Conservation (phyloP, 2,888 invertebrate species). For the Neoitamus cyanurus region DNA sequence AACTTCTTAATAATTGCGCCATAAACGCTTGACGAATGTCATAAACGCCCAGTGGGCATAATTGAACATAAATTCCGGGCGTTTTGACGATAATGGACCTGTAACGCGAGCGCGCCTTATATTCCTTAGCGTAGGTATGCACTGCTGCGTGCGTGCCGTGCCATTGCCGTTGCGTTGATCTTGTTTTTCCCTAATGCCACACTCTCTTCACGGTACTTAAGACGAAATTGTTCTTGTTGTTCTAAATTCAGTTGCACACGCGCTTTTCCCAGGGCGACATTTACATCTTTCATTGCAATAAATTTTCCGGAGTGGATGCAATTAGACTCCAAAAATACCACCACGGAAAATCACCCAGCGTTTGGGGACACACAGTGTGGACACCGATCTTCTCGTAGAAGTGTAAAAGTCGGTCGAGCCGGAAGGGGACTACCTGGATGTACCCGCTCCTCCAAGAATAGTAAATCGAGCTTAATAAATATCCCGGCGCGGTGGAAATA, state of each 20-base stretch:
- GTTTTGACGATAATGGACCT: constrained; percentile 23
- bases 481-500: constrained; percentile 32
- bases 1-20: constrained; percentile 32
- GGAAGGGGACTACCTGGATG: constrained; percentile 40
- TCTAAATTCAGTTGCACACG: constrained; percentile 37
- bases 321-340: constrained; percentile 52
- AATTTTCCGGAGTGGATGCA: constrained; percentile 52
- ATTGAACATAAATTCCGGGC: constrained; percentile 42
- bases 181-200: constrained; percentile 5
- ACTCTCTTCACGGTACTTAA: constrained; percentile 14
- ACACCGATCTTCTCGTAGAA: not conserved
- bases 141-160: not conserved
- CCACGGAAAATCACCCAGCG: constrained; percentile 26
- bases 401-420: not conserved
- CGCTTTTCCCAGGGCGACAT: constrained; percentile 38
- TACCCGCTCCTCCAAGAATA: not conserved
- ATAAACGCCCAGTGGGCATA: constrained; percentile 41
- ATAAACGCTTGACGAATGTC: constrained; percentile 43
- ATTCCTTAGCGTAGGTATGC: constrained; percentile 9
- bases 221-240: constrained; percentile 9
- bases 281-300: constrained; percentile 53
- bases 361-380: not conserved
- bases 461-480: constrained; percentile 49
- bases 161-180: not conserved
- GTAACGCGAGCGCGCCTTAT: constrained; percentile 12